Evolutionary conservation across 2,797 vertebrate species (phyloP), one percentile per base, ranked within the genome.

Genomic region (Phrynocephalus vlangalii): DNA sequence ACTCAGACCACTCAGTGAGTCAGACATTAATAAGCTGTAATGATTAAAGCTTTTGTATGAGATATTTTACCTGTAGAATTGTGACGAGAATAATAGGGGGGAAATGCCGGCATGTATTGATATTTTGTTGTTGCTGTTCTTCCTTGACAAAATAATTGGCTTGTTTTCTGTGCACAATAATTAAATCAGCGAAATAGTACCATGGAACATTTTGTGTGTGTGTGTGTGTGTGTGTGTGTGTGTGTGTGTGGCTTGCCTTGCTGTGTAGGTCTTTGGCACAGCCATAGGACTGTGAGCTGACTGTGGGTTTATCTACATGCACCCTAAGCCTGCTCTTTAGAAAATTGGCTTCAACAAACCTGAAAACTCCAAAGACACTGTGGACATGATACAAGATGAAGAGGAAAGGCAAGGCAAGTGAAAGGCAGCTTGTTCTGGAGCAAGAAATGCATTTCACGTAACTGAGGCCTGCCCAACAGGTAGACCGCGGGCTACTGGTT

Each of bases 21-120:
- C 85, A 86, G 86, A 84, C 75, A 88, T 90, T 92, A 95, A 90
- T 77, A 33, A 91, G 84, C 84, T 1, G 0, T 18, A 86, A 72
- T 88, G 78, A 88, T 89, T 89, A 84, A 89, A 6, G 0, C 18
- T 71, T 72, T 72, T 18, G n/a, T 28, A 66, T 38, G 78, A 75
- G 16, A 85, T 73, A 79, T 79, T 16, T 86, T 80, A 24, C 75
- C 70, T 33, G 78, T 75, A 0, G 24, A 18, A 76, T 77, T 80
- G 84, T 80, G 88, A 91, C 67, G 18, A 80, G 50, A 3, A n/a
- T 5, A 48, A 78, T 82, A 38, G 38, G 68, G 82, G 87, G 63
- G 8, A 52, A 89, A 85, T n/a, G 0, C 5, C 26, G 44, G 13
- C 4, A 18, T 83, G 63, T 86, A 88, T 83, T 83, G 11, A 7